Base-by-base conservation (phyloP, 2,113 vertebrate species). In the Colossoma macropomum region DNA sequence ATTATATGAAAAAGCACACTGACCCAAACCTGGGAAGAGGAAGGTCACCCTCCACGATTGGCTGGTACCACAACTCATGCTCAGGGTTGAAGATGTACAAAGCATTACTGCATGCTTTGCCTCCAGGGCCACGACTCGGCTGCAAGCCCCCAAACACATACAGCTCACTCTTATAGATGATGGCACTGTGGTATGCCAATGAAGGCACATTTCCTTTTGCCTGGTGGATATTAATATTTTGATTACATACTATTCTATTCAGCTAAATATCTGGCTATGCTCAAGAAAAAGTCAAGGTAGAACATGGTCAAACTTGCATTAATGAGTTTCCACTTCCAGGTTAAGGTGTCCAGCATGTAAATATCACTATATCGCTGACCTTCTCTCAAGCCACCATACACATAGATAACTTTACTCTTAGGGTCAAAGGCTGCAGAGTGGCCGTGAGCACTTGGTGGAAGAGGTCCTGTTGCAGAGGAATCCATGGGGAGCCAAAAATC, bases 31-130 rank as follows among this genome's bases (percentile, higher is more conserved):
- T 95, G 82, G 96, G 94, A 69, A 95, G 88, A 82, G 96, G 96
- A 83, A 88, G 93, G 70, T 95, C 91, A n/a, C 96, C 96, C 86
- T 96, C 96, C 74, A 95, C 95, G 54, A 97, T 97, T 65, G 96
- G 96, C 86, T 97, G 94, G 87, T 98, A 98, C 97, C 97, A 98
- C 79, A 98, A 94, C 88, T 95, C 94, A 90, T 94, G 95, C 79
- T 97, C 96, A 9, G 96, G 95, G 90, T 95, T 98, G 82, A 97
- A 98, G 89, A 97, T 92, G 86, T 95, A 96, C 27, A 97, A 91
- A 4, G 92, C 32, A 28, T 97, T 96, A 84, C 95, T 96, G 91
- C 95, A 96, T 54, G 82, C 78, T 68, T 91, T 94, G 54, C 84
- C 89, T 72, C 85, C 88, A 66, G 91, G 85, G 0, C 91, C 88